phyloP scores from a whole-genome alignment of 2,888 invertebrate species.

The Oscheius myriophilus region DNA sequence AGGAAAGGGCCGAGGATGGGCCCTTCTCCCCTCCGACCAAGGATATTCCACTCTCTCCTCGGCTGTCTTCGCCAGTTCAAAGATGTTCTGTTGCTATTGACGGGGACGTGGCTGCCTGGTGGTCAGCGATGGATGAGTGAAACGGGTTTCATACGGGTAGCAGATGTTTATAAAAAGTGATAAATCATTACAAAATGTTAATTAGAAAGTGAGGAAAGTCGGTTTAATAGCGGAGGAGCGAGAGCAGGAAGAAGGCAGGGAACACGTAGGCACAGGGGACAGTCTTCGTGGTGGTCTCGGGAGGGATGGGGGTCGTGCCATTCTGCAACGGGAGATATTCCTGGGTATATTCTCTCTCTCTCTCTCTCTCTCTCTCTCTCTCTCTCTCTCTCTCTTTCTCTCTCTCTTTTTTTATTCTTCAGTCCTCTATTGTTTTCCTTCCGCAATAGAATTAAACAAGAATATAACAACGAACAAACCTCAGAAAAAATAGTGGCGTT shows the following conservation, averaged over 20 bases:
- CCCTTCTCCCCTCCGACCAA: slow-evolving; percentile 44
- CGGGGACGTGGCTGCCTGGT: slow-evolving; percentile 23
- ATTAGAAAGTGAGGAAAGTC: not conserved
- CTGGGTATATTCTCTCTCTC: too few relatives aligned
- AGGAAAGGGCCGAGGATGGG: slow-evolving; percentile 63
- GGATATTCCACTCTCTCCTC: slow-evolving; percentile 7
- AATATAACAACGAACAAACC: too few relatives aligned
- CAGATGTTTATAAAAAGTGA: not conserved
- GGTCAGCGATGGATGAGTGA: slow-evolving; percentile 1
- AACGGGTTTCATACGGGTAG: not conserved
- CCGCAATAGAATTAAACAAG: too few relatives aligned
- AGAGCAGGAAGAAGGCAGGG: not conserved
- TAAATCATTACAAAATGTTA: not conserved
- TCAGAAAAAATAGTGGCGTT: too few relatives aligned
- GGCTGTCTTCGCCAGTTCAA: slow-evolving; percentile 9
- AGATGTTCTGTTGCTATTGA: slow-evolving; percentile 8
- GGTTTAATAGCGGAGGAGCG: not conserved
- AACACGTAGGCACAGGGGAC: not conserved
- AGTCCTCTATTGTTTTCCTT: too few relatives aligned
- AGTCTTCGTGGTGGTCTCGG: not conserved
- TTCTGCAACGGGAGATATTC: not conserved
- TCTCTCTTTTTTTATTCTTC: not conserved
- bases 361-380: not conserved
- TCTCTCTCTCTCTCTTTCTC: not conserved
- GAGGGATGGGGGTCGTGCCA: not conserved